Percentiles rank a stretch among this genome's conserved stretches.
phyloP scores from a whole-genome alignment of 2,113 vertebrate genomes.

The Cephalopholis sonnerati region DNA sequence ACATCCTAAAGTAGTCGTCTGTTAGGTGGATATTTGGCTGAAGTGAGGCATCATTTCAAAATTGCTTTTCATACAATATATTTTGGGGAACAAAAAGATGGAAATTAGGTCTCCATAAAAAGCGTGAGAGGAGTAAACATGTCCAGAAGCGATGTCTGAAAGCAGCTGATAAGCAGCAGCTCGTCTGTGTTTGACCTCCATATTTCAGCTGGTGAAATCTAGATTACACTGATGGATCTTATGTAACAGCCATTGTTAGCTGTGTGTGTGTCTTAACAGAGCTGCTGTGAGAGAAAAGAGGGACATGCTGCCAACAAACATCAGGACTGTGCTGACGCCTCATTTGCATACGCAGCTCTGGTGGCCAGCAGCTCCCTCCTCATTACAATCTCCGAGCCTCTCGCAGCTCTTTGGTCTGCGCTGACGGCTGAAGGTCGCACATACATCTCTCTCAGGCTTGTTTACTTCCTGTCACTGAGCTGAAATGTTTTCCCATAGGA shows the following conservation, averaged over 20 bases:
- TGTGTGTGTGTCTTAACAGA: not conserved
- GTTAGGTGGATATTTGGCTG: not conserved
- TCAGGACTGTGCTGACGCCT: not conserved
- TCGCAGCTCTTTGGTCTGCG: not conserved
- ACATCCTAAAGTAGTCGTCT: not conserved
- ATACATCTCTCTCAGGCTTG: constrained; percentile 7
- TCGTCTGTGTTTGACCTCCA: not conserved
- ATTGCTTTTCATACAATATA: not conserved
- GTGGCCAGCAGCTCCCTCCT: constrained; percentile 8
- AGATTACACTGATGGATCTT: constrained; percentile 15
- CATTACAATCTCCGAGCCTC: constrained; percentile 1
- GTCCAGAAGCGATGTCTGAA: not conserved
- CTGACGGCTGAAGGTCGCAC: constrained; percentile 36
- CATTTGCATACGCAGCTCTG: constrained; percentile 17
- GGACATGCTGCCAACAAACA: not conserved
- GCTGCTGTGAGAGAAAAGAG: not conserved
- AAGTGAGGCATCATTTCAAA: not conserved
- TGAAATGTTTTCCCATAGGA: constrained; percentile 34
- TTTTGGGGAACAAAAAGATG: not conserved
- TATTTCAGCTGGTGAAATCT: constrained; percentile 4
- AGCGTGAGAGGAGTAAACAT: not conserved
- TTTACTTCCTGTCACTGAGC: constrained; percentile 43
- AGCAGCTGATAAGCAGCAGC: constrained; percentile 12
- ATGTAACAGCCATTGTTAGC: constrained; percentile 40
- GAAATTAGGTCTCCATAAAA: not conserved